phyloP scores from a whole-genome alignment of 2,797 vertebrate genomes.

The Cyprinodon diabolis region DNA sequence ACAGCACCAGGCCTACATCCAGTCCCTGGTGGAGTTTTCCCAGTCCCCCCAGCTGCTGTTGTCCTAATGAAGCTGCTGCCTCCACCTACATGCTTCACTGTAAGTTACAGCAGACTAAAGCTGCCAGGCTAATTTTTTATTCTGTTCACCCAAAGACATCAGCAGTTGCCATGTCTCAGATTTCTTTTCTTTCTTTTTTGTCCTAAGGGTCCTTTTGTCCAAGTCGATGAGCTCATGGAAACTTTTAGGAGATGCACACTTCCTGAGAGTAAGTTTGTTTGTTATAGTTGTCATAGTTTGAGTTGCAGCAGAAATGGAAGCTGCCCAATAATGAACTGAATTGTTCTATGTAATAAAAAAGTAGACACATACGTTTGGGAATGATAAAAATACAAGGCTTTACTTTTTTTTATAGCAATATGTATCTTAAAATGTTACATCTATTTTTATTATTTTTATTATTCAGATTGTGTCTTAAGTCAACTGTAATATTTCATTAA shows the following conservation, averaged over 20 bases:
- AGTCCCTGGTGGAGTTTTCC: slow-evolving; percentile 97
- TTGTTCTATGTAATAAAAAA: background rate
- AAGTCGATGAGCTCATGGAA: slow-evolving; percentile 98
- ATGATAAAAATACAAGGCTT: too few species aligned
- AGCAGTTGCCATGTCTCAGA: background rate
- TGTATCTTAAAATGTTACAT: too few species aligned
- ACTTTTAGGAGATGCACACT: slow-evolving; percentile 94
- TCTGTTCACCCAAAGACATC: slow-evolving; percentile 5
- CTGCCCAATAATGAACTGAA: too few species aligned
- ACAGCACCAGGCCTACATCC: slow-evolving; percentile 96
- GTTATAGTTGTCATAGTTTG: background rate
- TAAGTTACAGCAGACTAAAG: slow-evolving; percentile 68
- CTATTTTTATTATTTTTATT: too few species aligned
- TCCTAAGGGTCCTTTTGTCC: slow-evolving; percentile 95
- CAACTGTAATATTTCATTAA: too few species aligned
- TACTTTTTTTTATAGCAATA: too few species aligned
- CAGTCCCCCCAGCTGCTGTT: slow-evolving; percentile 95
- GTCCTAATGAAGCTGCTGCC: slow-evolving; percentile 97
- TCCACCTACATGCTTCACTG: slow-evolving; percentile 94
- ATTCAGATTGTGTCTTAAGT: too few species aligned
- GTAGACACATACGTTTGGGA: too few species aligned
- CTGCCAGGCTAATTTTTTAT: slow-evolving; percentile 14
- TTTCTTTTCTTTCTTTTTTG: slow-evolving; percentile 43
- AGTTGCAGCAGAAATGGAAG: background rate
- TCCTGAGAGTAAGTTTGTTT: slow-evolving; percentile 91